Base-by-base conservation (phyloP, 2,888 invertebrate species). In the Philereme vetulata region DNA sequence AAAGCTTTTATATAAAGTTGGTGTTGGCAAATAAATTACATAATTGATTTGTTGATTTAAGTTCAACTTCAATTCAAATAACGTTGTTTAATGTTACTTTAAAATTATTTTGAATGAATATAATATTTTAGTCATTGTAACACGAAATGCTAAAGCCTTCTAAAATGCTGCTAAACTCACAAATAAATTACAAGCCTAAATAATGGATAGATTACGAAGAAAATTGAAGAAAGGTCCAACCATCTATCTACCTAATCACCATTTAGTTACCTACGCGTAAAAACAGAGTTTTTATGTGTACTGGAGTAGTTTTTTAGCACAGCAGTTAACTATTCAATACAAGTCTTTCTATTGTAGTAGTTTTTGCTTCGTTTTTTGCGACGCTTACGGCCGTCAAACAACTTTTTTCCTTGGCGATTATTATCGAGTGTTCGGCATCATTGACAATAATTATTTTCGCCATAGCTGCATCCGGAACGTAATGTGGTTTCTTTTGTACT, bases 371-470 rank as follows among this genome's bases (percentile, higher is more conserved):
- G 49, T 66, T 81, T 81, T 82, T 80, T 81, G 68, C 70, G 60
- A 35, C 55, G 62, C 62, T 67, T 61, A 62, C 58, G 64, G 67
- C 66, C 62, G 62, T 64, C 51, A 56, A 64, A 49, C 58, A 43
- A 59, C 63, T 67, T 64, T 72, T 71, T 70, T 69, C 64, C 51
- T 6, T 56, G 33, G 68, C 57, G 65, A 68, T 65, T 70, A 66
- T 71, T 72, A 70, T 71, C 53, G 67, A 67, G 64, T 65, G 60
- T 68, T 67, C 66, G 65, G 68, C 67, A 67, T 67, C 67, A 65
- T 67, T 71, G 75, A 68, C 69, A 70, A 69, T 81, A 74, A 81
- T 77, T 80, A 72, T 77, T 81, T 78, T 77, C 66, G 65, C 75
- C 76, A 78, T 74, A 75, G 70, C 67, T 71, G 65, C 72, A 70